Conservation (phyloP, 1,140 invertebrate genomes). For the Mercenaria mercenaria region DNA sequence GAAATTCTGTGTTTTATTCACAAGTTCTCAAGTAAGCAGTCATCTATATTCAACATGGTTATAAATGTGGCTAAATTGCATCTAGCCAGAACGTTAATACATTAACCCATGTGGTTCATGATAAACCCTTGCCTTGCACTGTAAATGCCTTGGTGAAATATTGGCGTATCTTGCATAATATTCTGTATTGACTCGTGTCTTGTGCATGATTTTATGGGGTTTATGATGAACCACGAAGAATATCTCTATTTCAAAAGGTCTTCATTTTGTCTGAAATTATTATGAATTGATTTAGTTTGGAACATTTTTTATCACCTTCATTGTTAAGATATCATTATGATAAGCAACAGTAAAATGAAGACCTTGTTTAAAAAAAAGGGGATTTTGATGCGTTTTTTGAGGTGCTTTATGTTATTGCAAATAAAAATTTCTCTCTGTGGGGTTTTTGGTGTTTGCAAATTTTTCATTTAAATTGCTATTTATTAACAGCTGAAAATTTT, state of each 20-base stretch:
- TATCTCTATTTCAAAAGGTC: neutral
- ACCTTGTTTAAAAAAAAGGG: neutral
- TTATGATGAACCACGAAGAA: slow-evolving; percentile 32
- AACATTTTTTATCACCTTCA: neutral
- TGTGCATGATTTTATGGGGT: slow-evolving; percentile 59
- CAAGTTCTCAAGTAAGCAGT: neutral
- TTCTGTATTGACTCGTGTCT: slow-evolving; percentile 19
- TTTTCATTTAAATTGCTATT: too few species aligned
- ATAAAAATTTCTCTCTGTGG: too few species aligned
- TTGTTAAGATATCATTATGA: neutral
- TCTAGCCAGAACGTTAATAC: neutral
- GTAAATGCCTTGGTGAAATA: neutral
- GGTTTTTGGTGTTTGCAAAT: too few species aligned
- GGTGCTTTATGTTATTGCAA: too few species aligned
- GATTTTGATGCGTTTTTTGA: neutral
- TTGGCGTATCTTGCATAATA: slow-evolving; percentile 27
- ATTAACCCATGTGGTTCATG: slow-evolving; percentile 37
- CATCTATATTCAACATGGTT: slow-evolving; percentile 16
- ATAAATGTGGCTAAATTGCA: neutral
- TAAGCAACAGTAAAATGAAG: slow-evolving; percentile 14
- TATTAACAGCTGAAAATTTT: too few species aligned
- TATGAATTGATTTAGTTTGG: neutral
- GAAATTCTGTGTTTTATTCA: too few species aligned
- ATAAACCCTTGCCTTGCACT: slow-evolving; percentile 55
- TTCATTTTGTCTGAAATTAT: slow-evolving; percentile 15